These are phyloP conservation scores for Andricus curvator DNA, from an alignment of 2,888 invertebrate species.

Conservation along the genomic window DNA sequence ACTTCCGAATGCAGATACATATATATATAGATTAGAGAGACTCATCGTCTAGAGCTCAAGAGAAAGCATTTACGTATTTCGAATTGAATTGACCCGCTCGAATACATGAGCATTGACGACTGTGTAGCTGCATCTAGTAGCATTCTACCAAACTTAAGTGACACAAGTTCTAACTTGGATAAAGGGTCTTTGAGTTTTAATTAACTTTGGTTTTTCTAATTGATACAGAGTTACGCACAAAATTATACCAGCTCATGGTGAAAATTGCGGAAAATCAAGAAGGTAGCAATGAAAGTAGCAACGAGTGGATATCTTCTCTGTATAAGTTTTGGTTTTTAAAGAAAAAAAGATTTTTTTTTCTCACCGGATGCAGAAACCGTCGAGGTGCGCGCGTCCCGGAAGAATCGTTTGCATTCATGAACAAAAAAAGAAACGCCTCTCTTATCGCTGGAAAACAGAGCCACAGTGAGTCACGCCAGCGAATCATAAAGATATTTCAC, in stretches of 20 bases:
- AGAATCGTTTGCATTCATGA: constrained; percentile 28
- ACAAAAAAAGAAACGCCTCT: not conserved
- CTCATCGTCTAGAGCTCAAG: not conserved
- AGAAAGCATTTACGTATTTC: constrained; percentile 9
- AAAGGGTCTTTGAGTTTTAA: not conserved
- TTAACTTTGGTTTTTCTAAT: not conserved
- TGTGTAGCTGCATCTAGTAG: constrained; percentile 8
- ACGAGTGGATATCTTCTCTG: not conserved
- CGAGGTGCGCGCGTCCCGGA: not conserved
- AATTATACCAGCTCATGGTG: too few relatives aligned
- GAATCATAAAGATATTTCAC: constrained; percentile 8
- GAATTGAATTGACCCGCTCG: constrained; percentile 8
- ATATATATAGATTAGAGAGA: not conserved
- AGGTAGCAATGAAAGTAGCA: too few relatives aligned
- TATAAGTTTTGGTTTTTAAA: not conserved
- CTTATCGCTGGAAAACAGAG: constrained; percentile 26
- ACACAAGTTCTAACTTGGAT: not conserved
- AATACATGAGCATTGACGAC: not conserved
- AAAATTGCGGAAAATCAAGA: too few relatives aligned
- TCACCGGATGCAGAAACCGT: not conserved
- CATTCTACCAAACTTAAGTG: not conserved
- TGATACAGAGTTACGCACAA: too few relatives aligned
- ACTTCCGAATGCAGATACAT: constrained; percentile 26
- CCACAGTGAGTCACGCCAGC: not conserved
- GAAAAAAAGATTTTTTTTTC: constrained; percentile 5